A percentile compares a stretch with the other conserved stretches of the same genome.
These are phyloP conservation scores for Acanthurus tractus DNA, from an alignment of 2,797 vertebrate species.

Conservation along the genomic window DNA sequence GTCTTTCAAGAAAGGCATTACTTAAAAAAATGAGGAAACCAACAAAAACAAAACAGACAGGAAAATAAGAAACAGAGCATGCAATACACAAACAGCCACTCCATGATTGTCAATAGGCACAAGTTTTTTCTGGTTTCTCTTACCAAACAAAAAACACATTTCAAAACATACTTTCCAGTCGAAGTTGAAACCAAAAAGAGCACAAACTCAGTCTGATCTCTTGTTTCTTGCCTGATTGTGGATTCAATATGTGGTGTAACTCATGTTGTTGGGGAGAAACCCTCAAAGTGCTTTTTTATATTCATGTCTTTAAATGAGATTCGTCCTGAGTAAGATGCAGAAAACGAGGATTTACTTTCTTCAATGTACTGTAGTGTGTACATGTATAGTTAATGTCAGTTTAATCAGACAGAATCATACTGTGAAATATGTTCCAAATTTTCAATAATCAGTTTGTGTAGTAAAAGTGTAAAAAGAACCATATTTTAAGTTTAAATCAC, in stretches of 20 bases:
- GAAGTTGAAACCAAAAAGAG: not conserved
- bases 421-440: not conserved
- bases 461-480: too few relatives aligned
- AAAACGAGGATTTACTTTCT: not conserved
- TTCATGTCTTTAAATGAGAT: not conserved
- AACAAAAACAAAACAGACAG: slow-evolving; percentile 25
- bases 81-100: slow-evolving; percentile 27
- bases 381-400: not conserved
- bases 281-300: slow-evolving; percentile 1
- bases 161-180: slow-evolving; percentile 6
- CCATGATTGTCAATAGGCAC: slow-evolving; percentile 60
- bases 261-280: not conserved
- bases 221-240: not conserved
- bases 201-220: slow-evolving; percentile 5
- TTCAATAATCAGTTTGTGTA: not conserved
- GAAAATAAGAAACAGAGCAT: slow-evolving; percentile 16
- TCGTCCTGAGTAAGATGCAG: not conserved
- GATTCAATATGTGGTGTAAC: not conserved
- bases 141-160: slow-evolving; percentile 15
- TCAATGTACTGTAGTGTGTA: not conserved
- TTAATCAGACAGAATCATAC: not conserved
- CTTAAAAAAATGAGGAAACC: slow-evolving; percentile 26
- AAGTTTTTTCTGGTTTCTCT: slow-evolving; percentile 51
- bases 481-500: not conserved
- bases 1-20: not conserved